Evolutionary conservation across 2,888 invertebrate genomes (phyloP).

Genomic region (Gonocerus acuteangulatus): DNA sequence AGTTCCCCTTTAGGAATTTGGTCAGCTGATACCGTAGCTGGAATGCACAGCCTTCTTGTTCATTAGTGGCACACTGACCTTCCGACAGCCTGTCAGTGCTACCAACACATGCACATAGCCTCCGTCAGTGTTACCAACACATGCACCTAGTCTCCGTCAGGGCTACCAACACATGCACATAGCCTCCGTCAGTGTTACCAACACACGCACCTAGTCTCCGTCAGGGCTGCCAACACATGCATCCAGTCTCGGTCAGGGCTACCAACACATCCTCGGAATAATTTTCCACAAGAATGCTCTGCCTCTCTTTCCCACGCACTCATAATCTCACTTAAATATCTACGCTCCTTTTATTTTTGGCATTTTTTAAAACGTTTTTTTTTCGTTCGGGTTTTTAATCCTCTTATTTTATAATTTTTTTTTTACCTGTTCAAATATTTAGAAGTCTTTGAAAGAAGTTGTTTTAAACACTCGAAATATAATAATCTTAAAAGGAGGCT

Average conservation of each 20-base stretch:
- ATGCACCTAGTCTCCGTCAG: neutral
- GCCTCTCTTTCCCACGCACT: neutral
- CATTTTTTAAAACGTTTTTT: neutral
- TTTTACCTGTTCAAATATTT: no score
- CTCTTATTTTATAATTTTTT: neutral
- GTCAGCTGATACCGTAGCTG: no score
- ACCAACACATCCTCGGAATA: neutral
- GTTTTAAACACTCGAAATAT: no score
- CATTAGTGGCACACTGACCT: neutral
- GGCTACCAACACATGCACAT: neutral
- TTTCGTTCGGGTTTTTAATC: neutral
- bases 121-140: neutral
- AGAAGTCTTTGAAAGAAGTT: no score
- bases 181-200: neutral
- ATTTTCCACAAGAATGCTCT: neutral
- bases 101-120: neutral
- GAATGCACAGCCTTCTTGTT: no score
- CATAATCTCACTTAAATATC: neutral
- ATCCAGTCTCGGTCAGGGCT: neutral
- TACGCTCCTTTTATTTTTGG: neutral
- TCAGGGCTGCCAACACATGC: neutral
- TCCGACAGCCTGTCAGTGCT: neutral
- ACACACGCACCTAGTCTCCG: neutral
- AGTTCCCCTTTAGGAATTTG: no score
- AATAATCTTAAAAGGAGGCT: no score